A percentile compares a stretch with the other conserved stretches of the same genome.
Evolutionary conservation across 1,140 invertebrate genomes (phyloP).

Genomic region (Aphis gossypii): DNA sequence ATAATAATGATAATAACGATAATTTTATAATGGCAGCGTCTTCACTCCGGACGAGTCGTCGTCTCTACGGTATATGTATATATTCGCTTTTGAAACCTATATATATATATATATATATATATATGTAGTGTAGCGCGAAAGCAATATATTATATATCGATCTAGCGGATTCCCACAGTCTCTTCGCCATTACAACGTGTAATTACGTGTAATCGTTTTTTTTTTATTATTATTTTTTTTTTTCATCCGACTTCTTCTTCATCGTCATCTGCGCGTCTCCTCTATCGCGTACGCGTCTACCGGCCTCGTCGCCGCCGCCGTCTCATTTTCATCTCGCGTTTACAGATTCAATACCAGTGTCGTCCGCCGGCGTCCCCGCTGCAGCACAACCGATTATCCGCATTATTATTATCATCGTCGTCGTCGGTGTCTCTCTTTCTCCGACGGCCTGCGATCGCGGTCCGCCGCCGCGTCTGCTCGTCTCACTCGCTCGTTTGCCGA

Average conservation of each 20-base stretch:
- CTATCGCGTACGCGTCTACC: not conserved
- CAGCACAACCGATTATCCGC: slow-evolving; percentile 34
- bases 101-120: not conserved
- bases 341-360: slow-evolving; percentile 43
- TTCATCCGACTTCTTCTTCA: not conserved
- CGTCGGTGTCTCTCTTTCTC: not conserved
- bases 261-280: not conserved
- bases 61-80: not conserved
- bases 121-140: not conserved
- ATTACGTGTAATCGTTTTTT: slow-evolving; percentile 46
- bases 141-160: slow-evolving; percentile 43
- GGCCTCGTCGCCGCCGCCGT: no score
- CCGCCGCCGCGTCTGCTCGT: not conserved
- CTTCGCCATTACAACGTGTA: slow-evolving; percentile 37
- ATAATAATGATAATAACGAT: not conserved
- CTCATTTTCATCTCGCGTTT: slow-evolving; percentile 44
- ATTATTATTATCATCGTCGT: not conserved
- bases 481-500: not conserved
- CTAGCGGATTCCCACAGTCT: slow-evolving; percentile 51
- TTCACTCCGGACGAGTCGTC: slow-evolving; percentile 14
- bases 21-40: slow-evolving; percentile 20
- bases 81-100: not conserved
- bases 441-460: not conserved
- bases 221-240: no score
- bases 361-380: not conserved